A percentile compares a stretch with the other conserved stretches of the same genome.
Conservation (phyloP, 2,888 invertebrate species). For the Drosophila stalkeri region DNA sequence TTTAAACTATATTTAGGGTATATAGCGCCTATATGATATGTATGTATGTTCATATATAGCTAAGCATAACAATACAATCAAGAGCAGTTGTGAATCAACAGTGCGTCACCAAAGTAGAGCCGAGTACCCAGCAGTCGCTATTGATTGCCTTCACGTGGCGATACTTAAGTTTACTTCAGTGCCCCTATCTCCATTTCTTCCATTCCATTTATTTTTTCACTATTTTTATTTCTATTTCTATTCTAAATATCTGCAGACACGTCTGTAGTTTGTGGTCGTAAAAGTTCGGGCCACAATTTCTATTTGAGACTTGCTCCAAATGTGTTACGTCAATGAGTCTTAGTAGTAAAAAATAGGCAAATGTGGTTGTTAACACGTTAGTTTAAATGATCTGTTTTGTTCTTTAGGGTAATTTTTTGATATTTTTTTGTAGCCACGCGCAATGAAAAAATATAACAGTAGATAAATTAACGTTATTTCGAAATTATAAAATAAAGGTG, state of each 20-base stretch:
- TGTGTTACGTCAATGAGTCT: conserved; percentile 55
- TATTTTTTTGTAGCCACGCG: no score
- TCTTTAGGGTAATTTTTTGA: neutral
- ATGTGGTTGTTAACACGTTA: conserved; percentile 17
- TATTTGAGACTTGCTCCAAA: conserved; percentile 43
- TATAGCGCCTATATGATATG: conserved; percentile 11
- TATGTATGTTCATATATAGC: conserved; percentile 13
- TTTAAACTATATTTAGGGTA: conserved; percentile 9
- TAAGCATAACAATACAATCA: conserved; percentile 71
- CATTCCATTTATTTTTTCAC: neutral
- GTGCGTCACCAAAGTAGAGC: conserved; percentile 64
- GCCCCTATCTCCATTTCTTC: neutral
- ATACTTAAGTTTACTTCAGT: conserved; percentile 48
- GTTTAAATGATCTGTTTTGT: neutral
- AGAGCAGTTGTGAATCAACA: conserved; percentile 73
- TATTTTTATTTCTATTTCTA: conserved; percentile 1
- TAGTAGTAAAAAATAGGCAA: conserved; percentile 20
- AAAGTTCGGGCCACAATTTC: conserved; percentile 36
- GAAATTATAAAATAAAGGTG: conserved; percentile 8
- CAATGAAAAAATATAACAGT: neutral
- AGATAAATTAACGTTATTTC: neutral
- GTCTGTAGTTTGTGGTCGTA: conserved; percentile 57
- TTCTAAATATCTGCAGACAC: conserved; percentile 44
- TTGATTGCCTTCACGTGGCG: conserved; percentile 75
- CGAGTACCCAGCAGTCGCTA: conserved; percentile 30